Conservation (phyloP, 2,797 vertebrate genomes). For the Clamator glandarius region DNA sequence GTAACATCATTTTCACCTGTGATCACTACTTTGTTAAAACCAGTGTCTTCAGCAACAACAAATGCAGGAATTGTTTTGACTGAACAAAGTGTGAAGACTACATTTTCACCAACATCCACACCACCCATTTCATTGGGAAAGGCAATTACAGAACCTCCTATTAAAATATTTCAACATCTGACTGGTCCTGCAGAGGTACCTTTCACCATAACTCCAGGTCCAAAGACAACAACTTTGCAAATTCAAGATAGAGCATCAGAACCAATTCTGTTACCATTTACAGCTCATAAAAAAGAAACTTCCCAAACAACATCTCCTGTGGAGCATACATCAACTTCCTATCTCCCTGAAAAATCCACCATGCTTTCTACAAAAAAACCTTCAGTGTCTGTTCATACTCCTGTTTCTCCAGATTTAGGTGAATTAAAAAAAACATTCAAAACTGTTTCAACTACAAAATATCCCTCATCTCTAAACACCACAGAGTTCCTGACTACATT, state of each 20-base stretch:
- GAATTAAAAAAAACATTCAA: constrained; percentile 49
- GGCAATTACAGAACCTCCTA: neutral
- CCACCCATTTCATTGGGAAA: neutral
- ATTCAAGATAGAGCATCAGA: neutral
- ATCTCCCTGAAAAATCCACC: neutral
- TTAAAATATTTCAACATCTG: neutral
- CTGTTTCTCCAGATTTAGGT: constrained; percentile 12
- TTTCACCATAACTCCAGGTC: neutral
- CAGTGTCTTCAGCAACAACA: constrained; percentile 40
- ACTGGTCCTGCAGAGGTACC: neutral
- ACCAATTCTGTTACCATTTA: neutral
- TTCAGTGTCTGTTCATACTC: neutral
- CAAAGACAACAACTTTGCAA: neutral
- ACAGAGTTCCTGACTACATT: constrained; percentile 62
- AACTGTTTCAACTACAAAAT: constrained; percentile 35
- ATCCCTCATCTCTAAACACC: constrained; percentile 28
- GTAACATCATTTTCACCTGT: constrained; percentile 17
- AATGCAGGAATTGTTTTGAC: constrained; percentile 14
- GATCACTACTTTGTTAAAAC: constrained; percentile 55
- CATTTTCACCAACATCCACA: neutral
- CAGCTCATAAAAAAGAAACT: neutral
- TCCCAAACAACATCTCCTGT: neutral
- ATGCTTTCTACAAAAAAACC: neutral
- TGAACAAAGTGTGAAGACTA: constrained; percentile 27
- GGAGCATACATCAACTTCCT: neutral